phyloP scores from a whole-genome alignment of 2,888 invertebrate genomes.

The Drosophila colorata region DNA sequence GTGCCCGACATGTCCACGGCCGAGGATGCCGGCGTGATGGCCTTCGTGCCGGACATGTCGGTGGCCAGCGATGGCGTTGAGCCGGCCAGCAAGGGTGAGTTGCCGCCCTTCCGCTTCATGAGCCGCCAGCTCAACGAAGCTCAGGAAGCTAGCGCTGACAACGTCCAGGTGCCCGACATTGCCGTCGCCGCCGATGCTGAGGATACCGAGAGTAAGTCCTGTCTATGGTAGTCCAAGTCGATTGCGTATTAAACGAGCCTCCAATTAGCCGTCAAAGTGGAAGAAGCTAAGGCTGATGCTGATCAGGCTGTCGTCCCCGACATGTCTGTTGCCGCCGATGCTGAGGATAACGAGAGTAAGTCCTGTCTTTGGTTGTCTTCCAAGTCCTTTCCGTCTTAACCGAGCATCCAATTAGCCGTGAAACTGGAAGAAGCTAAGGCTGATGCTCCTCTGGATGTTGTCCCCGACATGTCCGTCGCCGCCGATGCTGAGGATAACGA shows the following conservation, averaged over 20 bases:
- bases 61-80: conserved; percentile 42
- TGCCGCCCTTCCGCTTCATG: conserved; percentile 15
- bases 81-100: background rate
- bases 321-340: conserved; percentile 36
- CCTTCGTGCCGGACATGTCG: conserved; percentile 46
- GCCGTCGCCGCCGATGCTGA: conserved; percentile 54
- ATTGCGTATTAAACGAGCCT: conserved; percentile 9
- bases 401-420: background rate
- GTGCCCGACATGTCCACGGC: conserved; percentile 46
- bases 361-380: too few relatives aligned
- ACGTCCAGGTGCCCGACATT: conserved; percentile 49
- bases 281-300: conserved; percentile 1
- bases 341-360: conserved; percentile 14
- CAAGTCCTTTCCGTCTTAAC: background rate
- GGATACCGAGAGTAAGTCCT: conserved; percentile 27
- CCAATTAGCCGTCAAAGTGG: conserved; percentile 2
- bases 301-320: conserved; percentile 41
- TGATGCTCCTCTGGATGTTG: conserved; percentile 16
- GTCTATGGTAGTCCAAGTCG: accelerated
- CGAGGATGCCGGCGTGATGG: conserved; percentile 25
- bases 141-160: conserved; percentile 13
- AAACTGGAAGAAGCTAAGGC: conserved; percentile 18
- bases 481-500: conserved; percentile 44
- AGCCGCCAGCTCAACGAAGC: background rate
- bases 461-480: conserved; percentile 65